These are phyloP conservation scores for Aphyosemion australe DNA, from an alignment of 2,113 vertebrate genomes.

Conservation along the genomic window DNA sequence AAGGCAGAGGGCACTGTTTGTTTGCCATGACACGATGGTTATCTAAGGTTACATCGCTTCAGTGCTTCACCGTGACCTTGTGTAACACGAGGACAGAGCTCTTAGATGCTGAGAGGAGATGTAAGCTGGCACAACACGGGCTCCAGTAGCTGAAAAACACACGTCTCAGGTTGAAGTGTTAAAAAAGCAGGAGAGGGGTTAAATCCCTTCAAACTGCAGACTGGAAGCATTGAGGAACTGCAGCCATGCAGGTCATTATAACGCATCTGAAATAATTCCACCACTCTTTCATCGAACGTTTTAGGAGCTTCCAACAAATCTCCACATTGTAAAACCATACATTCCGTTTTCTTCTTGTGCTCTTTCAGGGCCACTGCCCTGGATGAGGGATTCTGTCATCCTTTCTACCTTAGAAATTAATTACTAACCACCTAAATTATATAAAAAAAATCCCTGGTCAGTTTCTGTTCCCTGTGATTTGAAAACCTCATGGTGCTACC, in stretches of 20 bases:
- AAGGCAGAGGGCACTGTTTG: conserved; percentile 18
- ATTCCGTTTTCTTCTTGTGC: conserved; percentile 14
- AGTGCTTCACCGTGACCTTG: background rate
- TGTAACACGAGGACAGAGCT: conserved; percentile 27
- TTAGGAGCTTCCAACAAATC: background rate
- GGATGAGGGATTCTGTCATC: conserved; percentile 48
- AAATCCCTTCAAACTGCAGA: conserved; percentile 1
- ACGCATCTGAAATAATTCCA: conserved; percentile 28
- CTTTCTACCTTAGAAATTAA: conserved; percentile 39
- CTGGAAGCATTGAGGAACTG: conserved; percentile 20
- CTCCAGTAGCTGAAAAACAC: conserved; percentile 39
- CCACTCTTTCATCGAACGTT: conserved; percentile 18
- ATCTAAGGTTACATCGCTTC: conserved; percentile 20
- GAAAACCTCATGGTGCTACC: conserved; percentile 45
- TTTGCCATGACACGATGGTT: conserved; percentile 30
- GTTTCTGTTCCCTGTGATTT: conserved; percentile 58
- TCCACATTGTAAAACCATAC: conserved; percentile 23
- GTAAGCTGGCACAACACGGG: conserved; percentile 22
- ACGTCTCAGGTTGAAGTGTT: conserved; percentile 2
- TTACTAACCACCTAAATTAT: conserved; percentile 39
- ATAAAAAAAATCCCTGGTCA: conserved; percentile 36
- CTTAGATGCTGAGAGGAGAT: background rate
- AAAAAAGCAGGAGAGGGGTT: conserved; percentile 27
- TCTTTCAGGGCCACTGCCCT: conserved; percentile 22
- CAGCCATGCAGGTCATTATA: conserved; percentile 12